Evolutionary conservation across 2,888 invertebrate species (phyloP), one percentile per base, ranked within the genome.

Genomic region (Protophormia terraenovae): DNA sequence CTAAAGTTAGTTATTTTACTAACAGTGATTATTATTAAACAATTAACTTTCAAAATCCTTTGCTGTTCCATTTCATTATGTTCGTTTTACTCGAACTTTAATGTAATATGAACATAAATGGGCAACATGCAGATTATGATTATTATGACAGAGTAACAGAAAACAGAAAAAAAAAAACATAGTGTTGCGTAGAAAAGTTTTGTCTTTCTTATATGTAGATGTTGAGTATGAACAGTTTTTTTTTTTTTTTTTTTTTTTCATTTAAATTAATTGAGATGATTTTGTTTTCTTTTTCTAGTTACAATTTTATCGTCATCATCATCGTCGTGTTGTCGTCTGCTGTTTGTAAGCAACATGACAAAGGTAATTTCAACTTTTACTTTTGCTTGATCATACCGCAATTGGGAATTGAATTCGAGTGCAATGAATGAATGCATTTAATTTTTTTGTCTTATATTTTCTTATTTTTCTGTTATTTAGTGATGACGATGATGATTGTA

Each of bases 311-410:
- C n/a, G n/a, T n/a, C n/a, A n/a, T n/a, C n/a, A n/a, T n/a, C n/a
- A n/a, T n/a, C n/a, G n/a, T n/a, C n/a, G 86, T 87, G 58, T 73
- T 88, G 87, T 86, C 86, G 84, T 84, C 80, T 83, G 82, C 84
- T 85, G 84, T 79, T 66, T 77, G 69, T 73, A 75, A 85, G 27
- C 50, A 87, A 87, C 87, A 88, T 87, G 88, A 87, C 88, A 87
- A 87, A 87, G 87, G 86, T 87, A 88, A 88, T 89, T 89, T 88
- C 79, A 86, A 77, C 86, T 83, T 86, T 87, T 87, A 83, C 80
- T 83, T 87, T 86, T 82, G 69, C 82, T 85, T 85, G 85, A 85
- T 85, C 82, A 79, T 78, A 82, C 85, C 85, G 82, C 85, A 85
- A 85, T 85, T 82, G 85, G 82, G 82, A 85, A 85, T 82, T 85